Percentiles rank a stretch among this genome's conserved stretches.
Evolutionary conservation across 2,797 vertebrate genomes (phyloP).

Genomic region (Coilia nasus): DNA sequence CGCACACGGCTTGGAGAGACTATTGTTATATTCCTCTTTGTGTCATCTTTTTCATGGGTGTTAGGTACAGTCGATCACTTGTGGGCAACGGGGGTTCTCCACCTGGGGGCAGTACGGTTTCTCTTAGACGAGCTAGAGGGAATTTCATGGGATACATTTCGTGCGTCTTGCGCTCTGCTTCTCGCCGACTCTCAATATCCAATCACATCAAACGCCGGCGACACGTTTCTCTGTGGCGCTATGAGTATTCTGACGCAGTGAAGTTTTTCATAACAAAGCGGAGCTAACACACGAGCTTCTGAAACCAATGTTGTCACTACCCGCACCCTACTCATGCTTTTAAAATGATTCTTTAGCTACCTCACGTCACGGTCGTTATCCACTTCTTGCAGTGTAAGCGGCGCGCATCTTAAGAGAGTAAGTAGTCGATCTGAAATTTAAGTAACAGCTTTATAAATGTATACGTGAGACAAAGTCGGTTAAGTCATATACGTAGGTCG

Average conservation of each 20-base stretch:
- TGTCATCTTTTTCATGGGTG: not conserved
- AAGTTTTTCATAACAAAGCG: conserved; percentile 31
- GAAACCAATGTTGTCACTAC: not conserved
- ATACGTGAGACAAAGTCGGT: not conserved
- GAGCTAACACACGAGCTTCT: not conserved
- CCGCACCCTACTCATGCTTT: not conserved
- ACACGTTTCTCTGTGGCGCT: conserved; percentile 8
- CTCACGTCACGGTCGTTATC: not conserved
- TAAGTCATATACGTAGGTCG: not conserved
- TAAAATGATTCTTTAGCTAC: conserved; percentile 2
- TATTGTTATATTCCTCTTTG: not conserved
- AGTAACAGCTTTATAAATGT: not conserved
- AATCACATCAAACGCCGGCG: conserved; percentile 10
- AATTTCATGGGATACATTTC: conserved; percentile 41
- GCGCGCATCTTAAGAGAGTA: conserved; percentile 5
- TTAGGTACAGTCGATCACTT: not conserved
- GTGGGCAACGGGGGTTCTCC: too few relatives aligned
- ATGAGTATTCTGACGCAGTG: conserved; percentile 13
- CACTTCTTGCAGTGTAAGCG: conserved; percentile 7
- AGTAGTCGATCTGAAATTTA: not conserved
- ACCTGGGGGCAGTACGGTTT: conserved; percentile 1
- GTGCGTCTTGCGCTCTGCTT: conserved; percentile 37
- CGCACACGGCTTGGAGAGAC: not conserved
- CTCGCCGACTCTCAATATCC: conserved; percentile 24
- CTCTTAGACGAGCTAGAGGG: not conserved